Evolutionary conservation across 2,113 vertebrate species (phyloP).

Genomic region (Ctenomys sociabilis): DNA sequence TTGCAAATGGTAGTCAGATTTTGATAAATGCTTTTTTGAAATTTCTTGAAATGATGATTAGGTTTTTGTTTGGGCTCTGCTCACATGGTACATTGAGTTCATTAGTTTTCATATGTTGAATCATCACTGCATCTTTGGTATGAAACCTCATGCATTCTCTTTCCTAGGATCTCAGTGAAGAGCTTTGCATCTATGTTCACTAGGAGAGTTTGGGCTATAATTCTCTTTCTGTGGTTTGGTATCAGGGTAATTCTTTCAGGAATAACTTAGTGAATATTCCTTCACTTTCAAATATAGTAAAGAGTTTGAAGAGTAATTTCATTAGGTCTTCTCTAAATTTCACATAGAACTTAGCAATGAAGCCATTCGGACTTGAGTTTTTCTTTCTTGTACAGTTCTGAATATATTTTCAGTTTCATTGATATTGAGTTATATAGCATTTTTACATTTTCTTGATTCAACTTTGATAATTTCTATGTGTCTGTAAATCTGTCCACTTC

Average conservation of each 20-base stretch:
- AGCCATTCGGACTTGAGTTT: not conserved
- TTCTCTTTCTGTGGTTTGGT: not conserved
- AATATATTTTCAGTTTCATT: not conserved
- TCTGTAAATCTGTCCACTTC: not conserved
- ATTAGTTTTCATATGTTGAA: no score
- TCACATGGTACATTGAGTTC: no score
- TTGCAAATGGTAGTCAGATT: no score
- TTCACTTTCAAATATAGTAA: not conserved
- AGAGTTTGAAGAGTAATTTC: not conserved
- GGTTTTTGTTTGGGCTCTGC: no score
- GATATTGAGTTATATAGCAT: not conserved
- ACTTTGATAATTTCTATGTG: not conserved
- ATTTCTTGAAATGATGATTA: no score
- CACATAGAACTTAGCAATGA: not conserved
- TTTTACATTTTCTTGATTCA: not conserved
- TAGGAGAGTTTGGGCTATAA: no score
- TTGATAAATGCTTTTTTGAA: no score
- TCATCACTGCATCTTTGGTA: no score
- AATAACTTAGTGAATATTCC: not conserved
- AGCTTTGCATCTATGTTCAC: not conserved
- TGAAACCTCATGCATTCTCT: not conserved
- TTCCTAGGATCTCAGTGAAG: not conserved
- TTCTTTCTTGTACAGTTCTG: not conserved
- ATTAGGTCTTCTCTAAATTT: not conserved
- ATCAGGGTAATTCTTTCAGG: not conserved